phyloP scores from a whole-genome alignment of 2,797 vertebrate genomes.

The Spheniscus humboldti region DNA sequence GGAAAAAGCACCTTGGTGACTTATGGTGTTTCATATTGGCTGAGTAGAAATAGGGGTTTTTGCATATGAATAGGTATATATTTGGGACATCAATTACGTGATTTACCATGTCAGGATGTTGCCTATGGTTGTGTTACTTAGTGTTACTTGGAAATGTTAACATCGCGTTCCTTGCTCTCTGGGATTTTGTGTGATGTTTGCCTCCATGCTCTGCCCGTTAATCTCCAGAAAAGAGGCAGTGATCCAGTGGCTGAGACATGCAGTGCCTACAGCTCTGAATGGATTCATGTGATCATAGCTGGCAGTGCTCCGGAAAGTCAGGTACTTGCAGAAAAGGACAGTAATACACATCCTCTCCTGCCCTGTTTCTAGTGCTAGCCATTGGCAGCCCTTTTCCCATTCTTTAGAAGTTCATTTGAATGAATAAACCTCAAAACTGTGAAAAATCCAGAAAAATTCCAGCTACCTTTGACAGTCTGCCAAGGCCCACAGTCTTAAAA shows the following conservation, averaged over 20 bases:
- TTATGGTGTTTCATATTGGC: neutral
- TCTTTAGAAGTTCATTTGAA: neutral
- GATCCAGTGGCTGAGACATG: neutral
- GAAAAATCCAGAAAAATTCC: neutral
- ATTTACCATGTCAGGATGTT: neutral
- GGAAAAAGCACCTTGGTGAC: neutral
- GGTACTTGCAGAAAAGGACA: neutral
- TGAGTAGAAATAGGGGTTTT: neutral
- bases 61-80: neutral
- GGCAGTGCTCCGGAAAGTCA: neutral
- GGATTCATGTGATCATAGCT: neutral
- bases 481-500: neutral
- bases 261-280: neutral
- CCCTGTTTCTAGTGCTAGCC: neutral
- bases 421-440: neutral
- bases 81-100: neutral
- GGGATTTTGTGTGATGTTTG: neutral
- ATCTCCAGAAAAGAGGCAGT: neutral
- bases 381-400: neutral
- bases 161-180: neutral
- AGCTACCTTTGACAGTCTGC: neutral
- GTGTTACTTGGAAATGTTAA: neutral
- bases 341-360: neutral
- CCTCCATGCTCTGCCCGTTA: neutral
- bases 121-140: neutral